phyloP scores from a whole-genome alignment of 1,140 invertebrate species.

The Octopus sinensis region DNA sequence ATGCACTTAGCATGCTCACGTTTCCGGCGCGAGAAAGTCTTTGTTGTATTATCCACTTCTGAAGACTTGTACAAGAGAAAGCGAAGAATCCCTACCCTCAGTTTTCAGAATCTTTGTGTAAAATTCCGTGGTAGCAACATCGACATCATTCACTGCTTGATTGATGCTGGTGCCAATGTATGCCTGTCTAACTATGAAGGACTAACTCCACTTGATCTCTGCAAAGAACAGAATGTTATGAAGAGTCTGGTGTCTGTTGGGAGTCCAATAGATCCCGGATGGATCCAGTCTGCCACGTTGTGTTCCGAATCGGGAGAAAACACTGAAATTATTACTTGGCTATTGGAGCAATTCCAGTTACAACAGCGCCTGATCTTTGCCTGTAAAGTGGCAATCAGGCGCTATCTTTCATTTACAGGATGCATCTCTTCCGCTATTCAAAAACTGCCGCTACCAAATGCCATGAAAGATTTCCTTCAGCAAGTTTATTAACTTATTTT shows the following conservation, averaged over 20 bases:
- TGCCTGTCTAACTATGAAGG: constrained; percentile 21
- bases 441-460: not conserved
- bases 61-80: not conserved
- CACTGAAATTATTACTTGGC: not conserved
- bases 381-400: not conserved
- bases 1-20: constrained; percentile 13
- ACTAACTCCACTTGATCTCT: constrained; percentile 21
- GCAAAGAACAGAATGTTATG: constrained; percentile 20
- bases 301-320: not conserved
- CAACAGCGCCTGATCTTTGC: not conserved
- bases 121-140: constrained; percentile 4
- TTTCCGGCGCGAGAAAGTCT: not conserved
- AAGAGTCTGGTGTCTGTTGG: not conserved
- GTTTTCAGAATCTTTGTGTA: not conserved
- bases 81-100: not conserved
- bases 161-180: constrained; percentile 22
- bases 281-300: not conserved
- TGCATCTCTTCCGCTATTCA: not conserved
- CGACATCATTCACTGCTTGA: constrained; percentile 20
- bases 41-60: constrained; percentile 11
- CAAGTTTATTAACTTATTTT: not conserved
- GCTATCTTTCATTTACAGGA: not conserved
- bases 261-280: not conserved
- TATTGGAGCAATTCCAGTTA: not conserved
- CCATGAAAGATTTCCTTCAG: not conserved